These are phyloP conservation scores for Astreopora myriophthalma DNA, from an alignment of 64 coral and sea anemone species.

Conservation along the genomic window DNA sequence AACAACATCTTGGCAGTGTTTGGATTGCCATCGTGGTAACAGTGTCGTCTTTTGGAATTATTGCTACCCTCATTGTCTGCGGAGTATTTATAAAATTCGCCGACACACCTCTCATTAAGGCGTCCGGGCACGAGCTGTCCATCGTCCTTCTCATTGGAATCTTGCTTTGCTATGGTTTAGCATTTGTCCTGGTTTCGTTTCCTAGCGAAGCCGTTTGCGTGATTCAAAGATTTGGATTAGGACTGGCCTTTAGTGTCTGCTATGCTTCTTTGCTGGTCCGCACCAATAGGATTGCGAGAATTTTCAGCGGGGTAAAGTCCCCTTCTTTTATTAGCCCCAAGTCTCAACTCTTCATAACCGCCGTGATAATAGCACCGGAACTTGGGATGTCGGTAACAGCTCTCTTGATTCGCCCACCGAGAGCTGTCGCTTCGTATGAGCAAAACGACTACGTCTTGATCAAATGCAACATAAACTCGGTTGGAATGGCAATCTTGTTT, in stretches of 20 bases:
- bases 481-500: slow-evolving; percentile 33
- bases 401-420: slow-evolving; percentile 39
- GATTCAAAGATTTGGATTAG: slow-evolving; percentile 82
- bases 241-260: slow-evolving; percentile 74
- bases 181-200: slow-evolving; percentile 50
- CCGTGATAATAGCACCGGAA: slow-evolving; percentile 60
- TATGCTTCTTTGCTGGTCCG: slow-evolving; percentile 84
- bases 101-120: slow-evolving; percentile 83
- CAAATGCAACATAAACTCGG: slow-evolving; percentile 60
- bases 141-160: slow-evolving; percentile 71
- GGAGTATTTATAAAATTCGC: slow-evolving; percentile 79
- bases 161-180: slow-evolving; percentile 70
- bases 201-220: slow-evolving; percentile 41
- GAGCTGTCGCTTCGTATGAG: slow-evolving; percentile 1
- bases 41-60: slow-evolving; percentile 51
- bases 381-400: slow-evolving; percentile 57
- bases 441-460: slow-evolving; percentile 32
- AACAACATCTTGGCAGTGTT: slow-evolving; percentile 8
- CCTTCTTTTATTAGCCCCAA: slow-evolving; percentile 82
- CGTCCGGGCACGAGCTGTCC: slow-evolving; percentile 81
- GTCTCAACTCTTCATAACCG: slow-evolving; percentile 84
- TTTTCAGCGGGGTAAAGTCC: slow-evolving; percentile 77
- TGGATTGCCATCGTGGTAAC: slow-evolving; percentile 62
- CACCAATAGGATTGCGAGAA: slow-evolving; percentile 93
- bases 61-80: slow-evolving; percentile 56